These are phyloP conservation scores for Garra rufa DNA, from an alignment of 2,113 vertebrate genomes.

Conservation along the genomic window DNA sequence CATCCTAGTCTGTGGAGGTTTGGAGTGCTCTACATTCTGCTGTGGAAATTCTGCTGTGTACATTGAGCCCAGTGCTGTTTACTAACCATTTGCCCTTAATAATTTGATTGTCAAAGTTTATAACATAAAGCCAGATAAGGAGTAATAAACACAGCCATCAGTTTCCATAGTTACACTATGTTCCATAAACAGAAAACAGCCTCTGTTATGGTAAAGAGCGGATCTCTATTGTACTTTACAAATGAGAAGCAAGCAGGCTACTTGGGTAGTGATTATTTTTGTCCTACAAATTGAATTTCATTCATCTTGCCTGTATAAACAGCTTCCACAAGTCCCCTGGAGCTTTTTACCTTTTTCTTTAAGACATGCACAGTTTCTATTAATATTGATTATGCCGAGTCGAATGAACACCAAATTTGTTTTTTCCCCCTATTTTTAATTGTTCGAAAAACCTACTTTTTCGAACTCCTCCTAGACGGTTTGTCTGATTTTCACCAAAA, in stretches of 20 bases:
- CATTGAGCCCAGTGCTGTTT: constrained; percentile 27
- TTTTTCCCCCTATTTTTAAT: too few species aligned
- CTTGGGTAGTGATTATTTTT: background rate
- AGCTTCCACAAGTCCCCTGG: background rate
- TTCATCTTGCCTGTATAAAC: background rate
- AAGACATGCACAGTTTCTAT: background rate
- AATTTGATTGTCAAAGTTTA: constrained; percentile 18
- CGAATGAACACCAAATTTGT: too few species aligned
- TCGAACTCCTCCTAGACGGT: too few species aligned
- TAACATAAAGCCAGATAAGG: background rate
- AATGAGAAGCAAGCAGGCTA: background rate
- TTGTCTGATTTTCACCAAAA: too few species aligned
- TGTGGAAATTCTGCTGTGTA: constrained; percentile 24
- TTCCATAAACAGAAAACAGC: background rate
- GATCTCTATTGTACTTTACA: background rate
- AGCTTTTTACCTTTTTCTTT: constrained; percentile 1
- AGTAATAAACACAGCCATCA: background rate
- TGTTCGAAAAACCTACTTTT: too few species aligned
- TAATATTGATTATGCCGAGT: background rate
- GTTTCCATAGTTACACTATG: constrained; percentile 20
- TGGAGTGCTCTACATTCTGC: constrained; percentile 56
- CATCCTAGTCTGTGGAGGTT: constrained; percentile 62
- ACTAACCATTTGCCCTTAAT: constrained; percentile 34
- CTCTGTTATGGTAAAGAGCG: background rate
- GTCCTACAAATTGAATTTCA: background rate